Percentiles rank a stretch among this genome's conserved stretches.
These are phyloP conservation scores for Hartigia nigra DNA, from an alignment of 2,888 invertebrate genomes.

Conservation along the genomic window DNA sequence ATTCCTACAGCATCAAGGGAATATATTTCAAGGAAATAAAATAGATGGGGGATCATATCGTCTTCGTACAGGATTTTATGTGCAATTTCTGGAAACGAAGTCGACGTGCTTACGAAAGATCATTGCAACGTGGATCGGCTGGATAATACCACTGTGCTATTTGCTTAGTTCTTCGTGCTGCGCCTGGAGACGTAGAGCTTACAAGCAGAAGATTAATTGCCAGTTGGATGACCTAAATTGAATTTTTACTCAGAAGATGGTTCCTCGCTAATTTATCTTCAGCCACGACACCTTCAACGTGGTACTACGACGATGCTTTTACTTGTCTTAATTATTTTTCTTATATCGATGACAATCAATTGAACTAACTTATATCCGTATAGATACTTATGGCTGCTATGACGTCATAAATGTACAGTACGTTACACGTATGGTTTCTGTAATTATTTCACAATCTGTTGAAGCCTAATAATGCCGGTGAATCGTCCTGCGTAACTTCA, in stretches of 20 bases:
- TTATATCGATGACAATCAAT: background rate
- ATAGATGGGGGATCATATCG: background rate
- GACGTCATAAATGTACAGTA: background rate
- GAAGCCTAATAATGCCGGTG: background rate
- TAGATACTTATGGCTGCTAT: no score
- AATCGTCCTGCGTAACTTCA: background rate
- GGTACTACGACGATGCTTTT: background rate
- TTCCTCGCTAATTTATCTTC: background rate
- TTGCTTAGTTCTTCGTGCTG: background rate
- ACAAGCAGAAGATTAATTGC: background rate
- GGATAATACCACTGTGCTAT: background rate
- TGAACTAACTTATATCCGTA: background rate
- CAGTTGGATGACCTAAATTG: background rate
- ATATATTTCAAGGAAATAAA: background rate
- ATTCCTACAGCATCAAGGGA: background rate
- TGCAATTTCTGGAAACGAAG: background rate
- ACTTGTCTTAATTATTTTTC: background rate
- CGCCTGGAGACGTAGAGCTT: background rate
- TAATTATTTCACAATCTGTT: conserved; percentile 11
- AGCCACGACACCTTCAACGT: background rate
- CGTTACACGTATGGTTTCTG: conserved; percentile 10
- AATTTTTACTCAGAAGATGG: background rate
- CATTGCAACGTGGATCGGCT: background rate
- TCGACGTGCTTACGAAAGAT: background rate
- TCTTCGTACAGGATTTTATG: background rate